Conservation (phyloP, 2,797 vertebrate genomes). For the Scleropages formosus region DNA sequence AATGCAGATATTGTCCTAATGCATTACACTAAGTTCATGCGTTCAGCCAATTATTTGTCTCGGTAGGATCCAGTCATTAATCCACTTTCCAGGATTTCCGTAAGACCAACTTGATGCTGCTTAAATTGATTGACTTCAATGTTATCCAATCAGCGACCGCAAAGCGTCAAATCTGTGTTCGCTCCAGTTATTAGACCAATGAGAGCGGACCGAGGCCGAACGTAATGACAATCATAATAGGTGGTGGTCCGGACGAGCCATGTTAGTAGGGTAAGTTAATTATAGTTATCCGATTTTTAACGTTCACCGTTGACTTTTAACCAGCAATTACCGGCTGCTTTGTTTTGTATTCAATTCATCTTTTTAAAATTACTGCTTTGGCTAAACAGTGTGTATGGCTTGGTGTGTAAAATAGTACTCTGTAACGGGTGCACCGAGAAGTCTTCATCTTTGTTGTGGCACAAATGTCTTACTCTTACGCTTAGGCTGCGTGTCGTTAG, state of each 20-base stretch:
- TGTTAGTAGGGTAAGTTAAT: conserved; percentile 56
- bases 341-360: background rate
- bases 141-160: conserved; percentile 53
- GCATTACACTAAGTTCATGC: background rate
- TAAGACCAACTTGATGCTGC: conserved; percentile 16
- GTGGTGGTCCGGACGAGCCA: conserved; percentile 54
- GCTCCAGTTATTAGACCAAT: conserved; percentile 59
- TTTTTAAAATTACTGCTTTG: conserved; percentile 1
- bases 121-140: conserved; percentile 48
- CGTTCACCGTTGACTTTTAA: background rate
- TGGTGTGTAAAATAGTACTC: background rate
- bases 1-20: no score
- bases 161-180: conserved; percentile 68
- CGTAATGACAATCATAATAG: conserved; percentile 50
- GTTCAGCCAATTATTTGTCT: background rate
- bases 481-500: background rate
- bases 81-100: conserved; percentile 44
- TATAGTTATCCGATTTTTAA: conserved; percentile 1
- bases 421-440: background rate
- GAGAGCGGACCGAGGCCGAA: conserved; percentile 23
- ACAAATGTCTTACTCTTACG: background rate
- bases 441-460: conserved; percentile 26
- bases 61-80: background rate
- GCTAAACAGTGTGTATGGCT: background rate
- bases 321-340: background rate